These are phyloP conservation scores for Papilio polyxenes DNA, from an alignment of 1,140 invertebrate genomes.

Conservation along the genomic window DNA sequence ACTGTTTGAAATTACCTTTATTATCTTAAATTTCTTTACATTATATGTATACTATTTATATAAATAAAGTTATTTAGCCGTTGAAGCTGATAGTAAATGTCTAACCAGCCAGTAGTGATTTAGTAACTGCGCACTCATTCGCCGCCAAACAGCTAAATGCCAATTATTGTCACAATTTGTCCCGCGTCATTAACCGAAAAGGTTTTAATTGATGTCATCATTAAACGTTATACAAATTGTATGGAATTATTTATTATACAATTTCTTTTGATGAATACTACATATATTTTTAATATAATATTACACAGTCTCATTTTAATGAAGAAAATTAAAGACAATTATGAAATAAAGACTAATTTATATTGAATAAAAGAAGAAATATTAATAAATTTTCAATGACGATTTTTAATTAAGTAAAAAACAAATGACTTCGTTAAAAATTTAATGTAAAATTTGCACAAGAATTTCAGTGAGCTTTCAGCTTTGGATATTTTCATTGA, in stretches of 20 bases:
- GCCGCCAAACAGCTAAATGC: slow-evolving; percentile 6
- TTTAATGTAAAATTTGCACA: too few relatives aligned
- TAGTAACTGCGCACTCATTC: neutral
- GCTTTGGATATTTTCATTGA: neutral
- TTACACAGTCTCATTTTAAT: too few relatives aligned
- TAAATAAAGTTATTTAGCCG: neutral
- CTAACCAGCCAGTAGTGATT: neutral
- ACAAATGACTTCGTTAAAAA: too few relatives aligned
- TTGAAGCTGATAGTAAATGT: slow-evolving; percentile 1
- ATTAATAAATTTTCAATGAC: too few relatives aligned
- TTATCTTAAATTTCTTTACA: neutral
- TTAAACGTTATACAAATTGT: neutral
- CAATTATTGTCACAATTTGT: slow-evolving; percentile 18
- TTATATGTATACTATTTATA: neutral
- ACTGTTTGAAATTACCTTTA: neutral
- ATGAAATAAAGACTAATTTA: too few relatives aligned
- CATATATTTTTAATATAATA: too few relatives aligned
- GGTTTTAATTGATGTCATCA: slow-evolving; percentile 4
- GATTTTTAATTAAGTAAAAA: too few relatives aligned
- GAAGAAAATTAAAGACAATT: too few relatives aligned
- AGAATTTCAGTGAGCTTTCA: neutral
- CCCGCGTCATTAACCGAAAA: neutral
- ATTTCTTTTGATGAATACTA: neutral
- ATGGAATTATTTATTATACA: neutral
- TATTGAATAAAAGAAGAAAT: too few relatives aligned